Base-by-base conservation (phyloP, 2,797 vertebrate genomes). In the Urocyon cinereoargenteus region DNA sequence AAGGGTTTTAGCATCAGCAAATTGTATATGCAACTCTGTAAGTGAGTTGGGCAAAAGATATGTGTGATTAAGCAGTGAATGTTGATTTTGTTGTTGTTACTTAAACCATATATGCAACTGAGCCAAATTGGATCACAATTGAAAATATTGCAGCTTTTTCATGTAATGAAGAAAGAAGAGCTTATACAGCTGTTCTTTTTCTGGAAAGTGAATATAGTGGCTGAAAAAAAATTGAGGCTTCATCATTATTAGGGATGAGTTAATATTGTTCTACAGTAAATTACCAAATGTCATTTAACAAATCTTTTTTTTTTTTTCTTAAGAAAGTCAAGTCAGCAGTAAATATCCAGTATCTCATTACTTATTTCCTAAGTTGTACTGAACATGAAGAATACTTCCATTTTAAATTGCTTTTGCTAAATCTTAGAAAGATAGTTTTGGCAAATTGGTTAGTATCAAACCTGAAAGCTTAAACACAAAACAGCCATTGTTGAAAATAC, bases 111-210 rank as follows among this genome's bases (percentile, higher is more conserved):
- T 97, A 96, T 96, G n/a, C 91, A 96, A 45, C 36, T 95, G 96
- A 98, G 96, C 94, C 91, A 96, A 98, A 98, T 40, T 66, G 92
- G 96, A 95, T 91, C 86, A 93, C 92, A 97, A 91, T 87, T 93
- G 97, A 97, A 97, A 98, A 85, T 97, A 87, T 96, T 98, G 97
- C 75, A 97, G 66, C 62, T 86, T 98, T 53, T 97, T 78, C 16
- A 49, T 97, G 97, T 94, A 98, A 90, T 93, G 85, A 97, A 97
- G 93, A 98, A 98, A 97, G 66, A 97, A 98, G 97, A 98, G 87
- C 19, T 68, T 96, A 57, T 96, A 92, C 97, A 98, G 98, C 98
- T 99, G 98, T 94, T 98, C 77, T 97, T 97, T 93, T 97, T 98
- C 91, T 97, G 96, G 90, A 97, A 98, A 97, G 91, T 91, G 93